Conservation (phyloP, 1,140 invertebrate genomes). For the Eumaeus atala region DNA sequence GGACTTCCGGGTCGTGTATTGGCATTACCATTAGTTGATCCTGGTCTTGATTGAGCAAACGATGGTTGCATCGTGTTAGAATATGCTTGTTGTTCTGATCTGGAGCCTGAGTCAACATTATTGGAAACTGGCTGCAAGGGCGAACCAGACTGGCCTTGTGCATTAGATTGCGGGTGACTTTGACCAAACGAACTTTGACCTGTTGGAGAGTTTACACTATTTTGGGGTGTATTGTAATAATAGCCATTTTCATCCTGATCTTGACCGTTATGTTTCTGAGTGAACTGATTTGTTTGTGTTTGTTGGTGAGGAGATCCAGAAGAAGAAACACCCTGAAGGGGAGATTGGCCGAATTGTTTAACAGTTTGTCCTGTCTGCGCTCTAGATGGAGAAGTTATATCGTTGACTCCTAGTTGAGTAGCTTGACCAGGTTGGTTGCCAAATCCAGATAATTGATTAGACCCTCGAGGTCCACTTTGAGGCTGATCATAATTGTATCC, state of each 20-base stretch:
- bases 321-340: not conserved
- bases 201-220: not conserved
- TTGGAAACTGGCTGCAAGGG: not conserved
- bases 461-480: not conserved
- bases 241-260: slow-evolving; percentile 6
- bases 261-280: not conserved
- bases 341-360: not conserved
- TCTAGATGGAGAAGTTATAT: not conserved
- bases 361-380: not conserved
- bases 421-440: not conserved
- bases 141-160: not conserved
- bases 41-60: not conserved
- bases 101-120: not conserved
- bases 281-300: not conserved
- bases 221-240: slow-evolving; percentile 3
- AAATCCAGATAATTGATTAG: not conserved
- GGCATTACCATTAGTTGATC: not conserved
- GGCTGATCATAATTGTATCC: slow-evolving; percentile 11
- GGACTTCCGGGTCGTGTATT: too few species aligned
- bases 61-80: not conserved
- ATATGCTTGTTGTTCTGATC: not conserved
- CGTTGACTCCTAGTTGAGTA: not conserved
- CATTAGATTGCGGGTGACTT: not conserved
- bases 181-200: slow-evolving; percentile 5
- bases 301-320: not conserved